Conservation (phyloP, 2,888 invertebrate species). For the Eledone cirrhosa region DNA sequence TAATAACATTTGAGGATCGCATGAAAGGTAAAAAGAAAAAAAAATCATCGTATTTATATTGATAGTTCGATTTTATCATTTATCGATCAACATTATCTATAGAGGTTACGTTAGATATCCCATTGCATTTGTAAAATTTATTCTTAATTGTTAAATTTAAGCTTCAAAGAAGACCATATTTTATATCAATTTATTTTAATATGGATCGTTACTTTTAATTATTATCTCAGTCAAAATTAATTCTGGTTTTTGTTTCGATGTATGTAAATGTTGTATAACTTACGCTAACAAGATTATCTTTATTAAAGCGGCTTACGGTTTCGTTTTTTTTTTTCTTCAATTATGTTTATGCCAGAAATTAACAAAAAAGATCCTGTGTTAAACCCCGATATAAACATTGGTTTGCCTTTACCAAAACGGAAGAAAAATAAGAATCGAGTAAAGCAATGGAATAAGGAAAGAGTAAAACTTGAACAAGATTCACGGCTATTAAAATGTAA, state of each 20-base stretch:
- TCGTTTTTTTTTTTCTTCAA: not conserved
- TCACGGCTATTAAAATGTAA: conserved; percentile 46
- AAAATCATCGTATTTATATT: too few species aligned
- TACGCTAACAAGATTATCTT: not conserved
- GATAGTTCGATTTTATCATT: too few species aligned
- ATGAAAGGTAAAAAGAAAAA: not conserved
- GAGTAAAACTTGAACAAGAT: conserved; percentile 39
- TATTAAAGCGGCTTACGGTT: not conserved
- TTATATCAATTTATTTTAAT: too few species aligned
- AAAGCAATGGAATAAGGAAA: conserved; percentile 29
- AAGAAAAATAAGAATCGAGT: conserved; percentile 22
- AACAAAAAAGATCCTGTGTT: conserved; percentile 36
- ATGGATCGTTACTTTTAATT: not conserved
- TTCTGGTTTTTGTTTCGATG: not conserved
- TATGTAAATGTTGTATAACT: not conserved
- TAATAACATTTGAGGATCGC: not conserved
- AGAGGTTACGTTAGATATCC: too few species aligned
- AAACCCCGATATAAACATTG: conserved; percentile 43
- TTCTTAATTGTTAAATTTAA: too few species aligned
- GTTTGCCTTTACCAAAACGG: conserved; percentile 37
- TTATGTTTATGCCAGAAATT: conserved; percentile 36
- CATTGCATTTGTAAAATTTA: too few species aligned
- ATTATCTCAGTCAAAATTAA: not conserved
- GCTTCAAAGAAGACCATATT: too few species aligned
- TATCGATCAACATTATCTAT: too few species aligned